Base-by-base conservation (phyloP, 2,888 invertebrate genomes). In the Sarcophaga carnaria region DNA sequence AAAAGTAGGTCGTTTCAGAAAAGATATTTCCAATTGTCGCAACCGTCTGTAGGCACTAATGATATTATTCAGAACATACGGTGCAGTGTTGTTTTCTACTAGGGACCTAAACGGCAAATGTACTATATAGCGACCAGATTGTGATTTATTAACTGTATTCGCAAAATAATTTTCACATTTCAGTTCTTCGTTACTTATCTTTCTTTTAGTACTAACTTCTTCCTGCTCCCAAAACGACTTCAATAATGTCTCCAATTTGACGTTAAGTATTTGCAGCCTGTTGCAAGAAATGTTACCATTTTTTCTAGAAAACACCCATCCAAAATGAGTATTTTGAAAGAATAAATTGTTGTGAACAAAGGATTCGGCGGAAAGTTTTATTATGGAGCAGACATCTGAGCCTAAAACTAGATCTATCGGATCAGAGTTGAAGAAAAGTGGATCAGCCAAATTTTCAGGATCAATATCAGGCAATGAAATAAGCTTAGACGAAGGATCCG, bases 301-400 rank as follows among this genome's bases (percentile, higher is more conserved):
- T 37, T 37, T 37, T 37, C 37, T 6, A 37, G 37, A 37, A 37
- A 85, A 70, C n/a, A 76, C 82, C 82, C 86, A 86, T 54, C 79
- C 82, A 45, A 82, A 82, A 14, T 60, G 6, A 10, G 82, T 79
- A n/a, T 82, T 82, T 82, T 82, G 82, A n/a, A 82, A 78, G 25
- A 85, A 22, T 22, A 22, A 22, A 22, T 22, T 22, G 22, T 22
- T 22, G 22, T 22, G 22, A 22, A 22, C 22, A 22, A 22, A 1
- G 22, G 22, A 22, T 22, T 22, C 22, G 22, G 22, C 22, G 22
- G 22, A 1, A 22, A 22, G 22, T 22, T 22, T 22, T 22, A 22
- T 22, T 22, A 22, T 22, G 22, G 22, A 22, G 22, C 22, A 22
- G 22, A 22, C 22, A 22, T 22, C 22, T 22, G 22, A 22, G 22